These are phyloP conservation scores for Gandaritis pyraliata DNA, from an alignment of 2,888 invertebrate genomes.

Conservation along the genomic window DNA sequence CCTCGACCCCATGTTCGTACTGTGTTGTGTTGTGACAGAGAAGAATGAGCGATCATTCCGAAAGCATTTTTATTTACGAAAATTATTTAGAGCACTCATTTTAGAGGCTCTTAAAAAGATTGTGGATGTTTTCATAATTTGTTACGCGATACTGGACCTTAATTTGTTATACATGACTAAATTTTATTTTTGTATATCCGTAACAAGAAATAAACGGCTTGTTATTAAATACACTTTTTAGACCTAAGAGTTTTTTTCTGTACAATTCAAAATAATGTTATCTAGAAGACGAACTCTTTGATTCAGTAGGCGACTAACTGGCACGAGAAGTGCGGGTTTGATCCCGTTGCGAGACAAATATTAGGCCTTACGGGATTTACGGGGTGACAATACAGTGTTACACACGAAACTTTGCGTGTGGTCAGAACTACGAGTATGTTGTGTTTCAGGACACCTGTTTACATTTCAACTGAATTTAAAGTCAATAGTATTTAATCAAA, in stretches of 20 bases:
- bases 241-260: not conserved
- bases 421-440: too few species aligned
- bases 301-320: too few species aligned
- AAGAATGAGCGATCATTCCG: slow-evolving; percentile 20
- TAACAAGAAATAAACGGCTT: not conserved
- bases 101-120: slow-evolving; percentile 16
- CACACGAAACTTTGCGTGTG: too few species aligned
- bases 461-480: too few species aligned
- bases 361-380: too few species aligned
- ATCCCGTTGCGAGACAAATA: too few species aligned
- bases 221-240: not conserved
- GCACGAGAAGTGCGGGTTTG: too few species aligned
- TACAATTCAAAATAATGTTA: too few species aligned
- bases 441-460: too few species aligned
- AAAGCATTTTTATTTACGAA: slow-evolving; percentile 11
- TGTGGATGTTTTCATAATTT: slow-evolving; percentile 12
- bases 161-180: not conserved
- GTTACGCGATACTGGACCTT: slow-evolving; percentile 9
- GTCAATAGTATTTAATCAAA: too few species aligned
- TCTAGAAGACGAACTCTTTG: too few species aligned
- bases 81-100: slow-evolving; percentile 18
- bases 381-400: too few species aligned
- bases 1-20: not conserved
- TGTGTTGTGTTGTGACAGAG: slow-evolving; percentile 20
- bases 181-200: not conserved